Percentiles rank a stretch among this genome's conserved stretches.
Conservation (phyloP, 2,113 vertebrate genomes). For the Sula dactylatra region DNA sequence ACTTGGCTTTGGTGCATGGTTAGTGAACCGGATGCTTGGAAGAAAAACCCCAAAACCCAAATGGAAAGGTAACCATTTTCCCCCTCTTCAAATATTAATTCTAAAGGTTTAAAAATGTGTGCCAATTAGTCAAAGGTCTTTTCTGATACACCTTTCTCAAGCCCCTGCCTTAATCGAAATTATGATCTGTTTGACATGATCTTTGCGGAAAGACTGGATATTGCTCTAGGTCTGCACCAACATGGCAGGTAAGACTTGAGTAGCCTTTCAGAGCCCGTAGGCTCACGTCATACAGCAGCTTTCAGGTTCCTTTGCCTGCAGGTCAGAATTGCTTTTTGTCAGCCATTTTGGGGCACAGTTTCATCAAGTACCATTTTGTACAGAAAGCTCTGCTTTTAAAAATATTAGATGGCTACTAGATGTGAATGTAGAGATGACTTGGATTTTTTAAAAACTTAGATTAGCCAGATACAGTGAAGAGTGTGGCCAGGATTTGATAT, state of each 20-base stretch:
- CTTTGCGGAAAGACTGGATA: background rate
- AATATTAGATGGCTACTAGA: background rate
- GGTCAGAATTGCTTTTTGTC: background rate
- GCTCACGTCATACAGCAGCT: fast-evolving
- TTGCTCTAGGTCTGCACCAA: fast-evolving
- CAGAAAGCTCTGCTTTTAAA: background rate
- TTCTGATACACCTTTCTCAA: background rate
- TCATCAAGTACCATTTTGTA: background rate
- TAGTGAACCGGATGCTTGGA: background rate
- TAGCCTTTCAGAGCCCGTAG: fast-evolving
- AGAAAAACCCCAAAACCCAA: background rate
- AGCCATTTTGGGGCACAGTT: background rate
- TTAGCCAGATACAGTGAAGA: background rate
- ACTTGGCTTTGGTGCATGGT: background rate
- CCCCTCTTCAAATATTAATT: background rate
- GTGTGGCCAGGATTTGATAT: background rate
- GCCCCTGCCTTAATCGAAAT: background rate
- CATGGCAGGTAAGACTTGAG: background rate
- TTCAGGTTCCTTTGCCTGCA: background rate
- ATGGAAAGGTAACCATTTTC: background rate
- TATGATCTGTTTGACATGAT: background rate
- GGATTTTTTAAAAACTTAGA: background rate
- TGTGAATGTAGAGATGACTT: background rate
- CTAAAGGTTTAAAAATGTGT: background rate
- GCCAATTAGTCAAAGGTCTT: background rate